phyloP scores from a whole-genome alignment of 2,797 vertebrate species.

The Enteromius radiatus region DNA sequence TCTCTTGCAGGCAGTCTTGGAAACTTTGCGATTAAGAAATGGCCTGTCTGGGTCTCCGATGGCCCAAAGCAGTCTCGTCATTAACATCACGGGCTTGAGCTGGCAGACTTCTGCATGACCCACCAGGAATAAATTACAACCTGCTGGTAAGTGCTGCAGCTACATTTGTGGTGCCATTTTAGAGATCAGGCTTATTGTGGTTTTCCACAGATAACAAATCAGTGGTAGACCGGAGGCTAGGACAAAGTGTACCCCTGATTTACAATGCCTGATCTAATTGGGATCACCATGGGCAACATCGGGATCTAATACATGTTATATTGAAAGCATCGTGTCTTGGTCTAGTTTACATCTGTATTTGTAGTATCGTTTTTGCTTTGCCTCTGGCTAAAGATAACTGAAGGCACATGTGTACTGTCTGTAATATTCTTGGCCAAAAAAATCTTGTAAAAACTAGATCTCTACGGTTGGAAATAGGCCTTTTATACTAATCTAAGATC shows the following conservation, averaged over 20 bases:
- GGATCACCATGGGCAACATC: slow-evolving; percentile 20
- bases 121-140: slow-evolving; percentile 73
- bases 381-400: not conserved
- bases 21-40: slow-evolving; percentile 56
- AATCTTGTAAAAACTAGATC: not conserved
- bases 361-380: not conserved
- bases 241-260: slow-evolving; percentile 42
- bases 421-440: not conserved
- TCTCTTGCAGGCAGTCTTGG: slow-evolving; percentile 56
- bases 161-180: slow-evolving; percentile 69
- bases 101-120: slow-evolving; percentile 68
- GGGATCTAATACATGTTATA: slow-evolving; percentile 31
- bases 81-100: slow-evolving; percentile 51
- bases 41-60: slow-evolving; percentile 48
- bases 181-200: slow-evolving; percentile 68
- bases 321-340: slow-evolving; percentile 26
- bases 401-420: slow-evolving; percentile 21
- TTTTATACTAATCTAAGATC: slow-evolving; percentile 7
- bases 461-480: not conserved
- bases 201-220: slow-evolving; percentile 57
- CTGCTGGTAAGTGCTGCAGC: slow-evolving; percentile 63
- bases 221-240: slow-evolving; percentile 17
- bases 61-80: slow-evolving; percentile 47
- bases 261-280: slow-evolving; percentile 35
- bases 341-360: slow-evolving; percentile 41